A percentile compares a stretch with the other conserved stretches of the same genome.
phyloP scores from a whole-genome alignment of 2,113 vertebrate genomes.

The Acanthochromis polyacanthus region DNA sequence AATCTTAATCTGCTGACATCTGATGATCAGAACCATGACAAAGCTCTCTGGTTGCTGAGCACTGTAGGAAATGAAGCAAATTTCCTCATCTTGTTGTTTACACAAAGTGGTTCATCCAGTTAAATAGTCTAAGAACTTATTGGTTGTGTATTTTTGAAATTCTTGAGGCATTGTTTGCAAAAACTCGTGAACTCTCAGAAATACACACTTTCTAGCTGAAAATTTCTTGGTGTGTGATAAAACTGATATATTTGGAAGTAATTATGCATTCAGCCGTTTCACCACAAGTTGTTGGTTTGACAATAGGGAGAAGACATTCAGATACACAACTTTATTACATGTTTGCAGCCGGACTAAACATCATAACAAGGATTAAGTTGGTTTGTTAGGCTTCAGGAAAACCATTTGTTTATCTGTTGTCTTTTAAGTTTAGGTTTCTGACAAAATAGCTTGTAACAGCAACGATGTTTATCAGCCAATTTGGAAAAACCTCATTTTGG shows the following conservation, averaged over 20 bases:
- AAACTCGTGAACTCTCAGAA: too few species aligned
- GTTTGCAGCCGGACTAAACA: constrained; percentile 10
- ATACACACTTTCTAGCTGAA: too few species aligned
- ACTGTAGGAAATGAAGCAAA: background rate
- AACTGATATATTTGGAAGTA: too few species aligned
- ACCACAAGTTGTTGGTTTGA: too few species aligned
- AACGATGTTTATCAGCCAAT: constrained; percentile 28
- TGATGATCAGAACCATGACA: background rate
- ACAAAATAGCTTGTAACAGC: constrained; percentile 11
- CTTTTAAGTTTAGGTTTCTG: constrained; percentile 19
- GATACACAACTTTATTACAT: constrained; percentile 8
- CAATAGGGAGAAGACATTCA: background rate
- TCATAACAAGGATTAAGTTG: constrained; percentile 24
- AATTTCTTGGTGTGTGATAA: too few species aligned
- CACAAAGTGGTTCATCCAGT: too few species aligned
- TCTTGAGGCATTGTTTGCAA: too few species aligned
- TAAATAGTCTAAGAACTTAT: too few species aligned
- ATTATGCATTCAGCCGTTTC: too few species aligned
- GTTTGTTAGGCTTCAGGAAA: constrained; percentile 29
- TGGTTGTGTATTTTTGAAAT: too few species aligned
- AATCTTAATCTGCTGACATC: background rate
- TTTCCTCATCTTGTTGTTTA: background rate
- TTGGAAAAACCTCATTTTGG: constrained; percentile 35
- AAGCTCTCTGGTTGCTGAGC: background rate
- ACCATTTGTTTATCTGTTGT: constrained; percentile 35